Conservation (phyloP, 2,113 vertebrate species). For the Onychostruthus taczanowskii region DNA sequence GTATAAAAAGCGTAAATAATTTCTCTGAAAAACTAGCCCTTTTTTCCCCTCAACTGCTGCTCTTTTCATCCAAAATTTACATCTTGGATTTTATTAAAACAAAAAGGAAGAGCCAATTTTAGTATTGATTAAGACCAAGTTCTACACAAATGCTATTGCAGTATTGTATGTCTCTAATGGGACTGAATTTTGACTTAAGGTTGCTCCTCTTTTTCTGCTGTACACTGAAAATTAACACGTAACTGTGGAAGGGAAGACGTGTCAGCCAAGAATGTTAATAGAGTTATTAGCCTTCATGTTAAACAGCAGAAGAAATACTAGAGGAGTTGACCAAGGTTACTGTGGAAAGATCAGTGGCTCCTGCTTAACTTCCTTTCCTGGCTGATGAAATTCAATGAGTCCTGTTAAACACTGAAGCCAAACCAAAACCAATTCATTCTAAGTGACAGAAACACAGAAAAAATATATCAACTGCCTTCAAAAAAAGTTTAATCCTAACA, state of each 20-base stretch:
- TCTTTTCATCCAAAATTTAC: background rate
- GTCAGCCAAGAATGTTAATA: background rate
- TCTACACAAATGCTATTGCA: background rate
- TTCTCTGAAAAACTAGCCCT: background rate
- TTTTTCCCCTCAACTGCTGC: background rate
- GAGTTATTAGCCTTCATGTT: background rate
- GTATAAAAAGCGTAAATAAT: background rate
- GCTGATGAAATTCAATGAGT: background rate
- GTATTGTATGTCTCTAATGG: background rate
- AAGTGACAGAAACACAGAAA: background rate
- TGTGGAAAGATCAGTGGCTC: background rate
- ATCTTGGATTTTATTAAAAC: background rate
- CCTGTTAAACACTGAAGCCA: background rate
- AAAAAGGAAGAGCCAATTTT: background rate
- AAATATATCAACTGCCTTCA: background rate
- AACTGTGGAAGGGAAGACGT: background rate
- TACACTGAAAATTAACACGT: background rate
- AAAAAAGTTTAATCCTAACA: background rate
- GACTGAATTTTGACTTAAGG: background rate
- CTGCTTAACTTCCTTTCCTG: background rate
- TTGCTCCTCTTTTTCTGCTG: background rate
- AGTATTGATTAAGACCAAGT: background rate
- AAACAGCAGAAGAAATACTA: background rate
- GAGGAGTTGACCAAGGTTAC: background rate
- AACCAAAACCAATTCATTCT: background rate